Evolutionary conservation across 2,797 vertebrate genomes (phyloP), one percentile per base, ranked within the genome.

Genomic region (Argyrosomus regius): DNA sequence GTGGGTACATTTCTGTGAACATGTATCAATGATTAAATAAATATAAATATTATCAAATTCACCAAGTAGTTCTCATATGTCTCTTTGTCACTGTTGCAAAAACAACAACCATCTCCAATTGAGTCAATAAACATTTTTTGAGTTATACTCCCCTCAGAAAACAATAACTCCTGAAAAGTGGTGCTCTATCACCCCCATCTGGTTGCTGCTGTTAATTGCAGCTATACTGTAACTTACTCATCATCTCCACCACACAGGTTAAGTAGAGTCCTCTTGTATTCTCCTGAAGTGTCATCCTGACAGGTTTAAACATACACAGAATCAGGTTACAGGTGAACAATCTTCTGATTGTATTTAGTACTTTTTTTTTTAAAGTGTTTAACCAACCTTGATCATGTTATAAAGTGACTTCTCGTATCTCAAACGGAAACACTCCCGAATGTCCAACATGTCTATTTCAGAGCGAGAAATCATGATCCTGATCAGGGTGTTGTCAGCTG

Each of bases 241-340:
- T 99, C 98, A 0, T 99, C 98, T 77, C 98, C 98, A 76, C 98
- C 98, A 0, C 98, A 99, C 52, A 99, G 94, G 76, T 97, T 97
- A 52, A 99, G 95, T 82, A 99, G 92, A 4, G 98, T 96, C 91
- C 95, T 97, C 93, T 98, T 98, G 92, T 99, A 99, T 62, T 98
- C 98, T 3, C 98, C 98, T 0, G 98, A 99, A 0, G 98, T 99
- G 88, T 99, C 98, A 31, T 99, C 97, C 98, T 99, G 80, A 54
- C 18, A 35, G 41, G 88, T 53, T 91, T 80, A 67, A 58, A 74
- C 45, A 86, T 24, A 78, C 1, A 78, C 13, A 80, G 3, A 68
- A 14, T 58, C 22, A n/a, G 8, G n/a, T 75, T 53, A 69, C 0
- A 10, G 4, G 4, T 18, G 9, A 11, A 16, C 0, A 0, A 1